Base-by-base conservation (phyloP, 2,113 vertebrate genomes). In the Donacobius atricapilla region DNA sequence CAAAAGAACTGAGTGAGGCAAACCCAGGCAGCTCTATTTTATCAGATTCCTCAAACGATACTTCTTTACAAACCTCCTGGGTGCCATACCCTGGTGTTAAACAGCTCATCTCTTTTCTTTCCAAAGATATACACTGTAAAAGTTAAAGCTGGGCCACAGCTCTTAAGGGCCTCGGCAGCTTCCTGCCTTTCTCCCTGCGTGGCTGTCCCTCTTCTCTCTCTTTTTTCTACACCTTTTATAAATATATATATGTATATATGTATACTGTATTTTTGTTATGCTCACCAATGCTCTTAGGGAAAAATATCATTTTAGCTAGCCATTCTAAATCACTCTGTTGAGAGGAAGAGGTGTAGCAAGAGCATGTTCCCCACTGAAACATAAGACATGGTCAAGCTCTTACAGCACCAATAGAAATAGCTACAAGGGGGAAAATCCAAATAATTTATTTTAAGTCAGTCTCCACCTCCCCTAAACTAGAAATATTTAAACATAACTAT, bases 61-160 rank as follows among this genome's bases (percentile, higher is more conserved):
- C 4, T 50, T 39, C 45, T 73, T 61, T 27, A n/a, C 39, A 72
- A 25, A 40, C 12, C 44, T 71, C 44, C 27, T 35, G 58, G 27
- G 39, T 58, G 19, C 47, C 30, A 21, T 6, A n/a, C 10, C 24
- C 9, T 27, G 63, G 17, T 69, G 22, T 53, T 86, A 42, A 72
- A 92, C 19, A 71, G 19, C 35, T 47, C 27, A 47, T 18, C 19
- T 65, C 5, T 3, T 50, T 71, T 3, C 1, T n/a, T 83, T 78
- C 44, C 47, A 65, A 45, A 48, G 58, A 56, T 30, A 69, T 4
- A n/a, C 0, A 0, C 23, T 40, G 19, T 21, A 1, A 9, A 63
- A 47, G 5, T 37, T 28, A 63, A 70, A 44, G 69, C 4, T 53
- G 13, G 25, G 50, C 31, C 42, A 45, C n/a, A 61, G 37, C 24